phyloP scores from a whole-genome alignment of 2,797 vertebrate species.

The Mormyrus hasselquistii region DNA sequence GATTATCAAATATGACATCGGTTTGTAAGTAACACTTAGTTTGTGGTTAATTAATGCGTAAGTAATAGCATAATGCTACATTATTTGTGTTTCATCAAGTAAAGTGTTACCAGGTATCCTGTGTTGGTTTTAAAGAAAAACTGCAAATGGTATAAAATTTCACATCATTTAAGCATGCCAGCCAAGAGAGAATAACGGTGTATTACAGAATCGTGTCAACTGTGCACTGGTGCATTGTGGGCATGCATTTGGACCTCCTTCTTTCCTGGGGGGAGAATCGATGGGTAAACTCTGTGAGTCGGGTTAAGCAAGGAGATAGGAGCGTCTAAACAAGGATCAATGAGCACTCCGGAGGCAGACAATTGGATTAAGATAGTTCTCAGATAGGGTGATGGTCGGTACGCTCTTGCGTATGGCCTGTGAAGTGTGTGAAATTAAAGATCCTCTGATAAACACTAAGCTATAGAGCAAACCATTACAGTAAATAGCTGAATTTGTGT shows the following conservation, averaged over 20 bases:
- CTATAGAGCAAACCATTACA: not conserved
- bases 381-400: conserved; percentile 23
- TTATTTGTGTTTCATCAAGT: not conserved
- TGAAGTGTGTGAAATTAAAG: conserved; percentile 13
- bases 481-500: not conserved
- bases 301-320: conserved; percentile 34
- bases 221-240: not conserved
- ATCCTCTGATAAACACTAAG: conserved; percentile 5
- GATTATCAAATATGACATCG: not conserved
- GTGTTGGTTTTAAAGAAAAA: not conserved
- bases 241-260: not conserved
- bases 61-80: not conserved
- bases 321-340: conserved; percentile 26
- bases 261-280: not conserved
- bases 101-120: not conserved
- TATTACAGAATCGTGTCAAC: not conserved
- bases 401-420: conserved; percentile 24
- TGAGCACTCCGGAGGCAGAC: conserved; percentile 21
- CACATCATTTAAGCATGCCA: not conserved
- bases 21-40: not conserved
- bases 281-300: conserved; percentile 20
- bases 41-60: not conserved
- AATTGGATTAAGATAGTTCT: conserved; percentile 37
- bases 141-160: not conserved
- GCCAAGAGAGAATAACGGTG: not conserved